phyloP scores from a whole-genome alignment of 2,888 invertebrate species.

The Mythimna loreyi region DNA sequence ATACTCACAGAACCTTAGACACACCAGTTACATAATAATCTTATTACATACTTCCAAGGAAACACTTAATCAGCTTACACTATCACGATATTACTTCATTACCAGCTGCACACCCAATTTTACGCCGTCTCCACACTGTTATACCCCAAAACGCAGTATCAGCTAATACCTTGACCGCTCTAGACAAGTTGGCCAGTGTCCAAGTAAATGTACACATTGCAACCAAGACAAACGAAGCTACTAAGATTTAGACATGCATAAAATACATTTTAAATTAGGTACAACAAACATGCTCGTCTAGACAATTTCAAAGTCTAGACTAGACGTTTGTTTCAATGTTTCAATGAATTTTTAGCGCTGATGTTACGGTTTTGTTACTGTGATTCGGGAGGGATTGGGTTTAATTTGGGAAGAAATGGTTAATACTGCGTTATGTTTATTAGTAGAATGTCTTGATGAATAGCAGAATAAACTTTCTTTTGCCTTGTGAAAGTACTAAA shows the following conservation, averaged over 20 bases:
- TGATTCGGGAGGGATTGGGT: slow-evolving; percentile 38
- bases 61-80: slow-evolving; percentile 29
- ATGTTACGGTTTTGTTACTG: slow-evolving; percentile 47
- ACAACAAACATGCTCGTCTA: slow-evolving; percentile 51
- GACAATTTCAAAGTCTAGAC: slow-evolving; percentile 63
- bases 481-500: background rate
- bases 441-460: slow-evolving; percentile 5
- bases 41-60: slow-evolving; percentile 1
- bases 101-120: slow-evolving; percentile 42
- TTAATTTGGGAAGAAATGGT: slow-evolving; percentile 39
- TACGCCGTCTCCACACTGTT: slow-evolving; percentile 50
- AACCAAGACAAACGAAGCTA: slow-evolving; percentile 62
- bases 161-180: slow-evolving; percentile 61
- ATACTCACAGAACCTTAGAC: too few species aligned
- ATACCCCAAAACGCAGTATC: slow-evolving; percentile 57
- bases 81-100: slow-evolving; percentile 36
- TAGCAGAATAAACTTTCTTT: background rate
- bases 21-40: background rate
- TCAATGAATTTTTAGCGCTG: slow-evolving; percentile 55
- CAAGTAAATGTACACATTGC: slow-evolving; percentile 66
- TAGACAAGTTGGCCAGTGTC: slow-evolving; percentile 60
- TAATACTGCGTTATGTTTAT: slow-evolving; percentile 13
- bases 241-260: slow-evolving; percentile 70
- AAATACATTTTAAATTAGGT: slow-evolving; percentile 71
- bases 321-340: slow-evolving; percentile 31